Percentiles rank a stretch among this genome's conserved stretches.
These are phyloP conservation scores for Drosophila sproati DNA, from an alignment of 1,140 invertebrate species.

Conservation along the genomic window DNA sequence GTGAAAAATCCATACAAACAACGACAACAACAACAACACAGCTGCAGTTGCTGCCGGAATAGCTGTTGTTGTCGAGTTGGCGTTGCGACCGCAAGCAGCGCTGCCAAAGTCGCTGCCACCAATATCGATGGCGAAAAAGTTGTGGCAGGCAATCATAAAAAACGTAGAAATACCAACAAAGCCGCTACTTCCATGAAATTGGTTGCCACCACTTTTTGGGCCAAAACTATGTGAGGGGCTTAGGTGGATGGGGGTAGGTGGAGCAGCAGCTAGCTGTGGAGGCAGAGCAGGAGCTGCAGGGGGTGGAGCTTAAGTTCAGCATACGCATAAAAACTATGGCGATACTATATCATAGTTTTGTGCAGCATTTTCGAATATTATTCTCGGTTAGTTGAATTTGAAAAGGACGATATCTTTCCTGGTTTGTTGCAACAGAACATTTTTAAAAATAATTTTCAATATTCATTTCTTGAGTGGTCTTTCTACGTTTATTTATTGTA, in stretches of 20 bases:
- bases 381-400: not conserved
- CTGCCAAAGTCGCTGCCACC: constrained; percentile 50
- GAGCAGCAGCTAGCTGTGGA: not conserved
- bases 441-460: no score
- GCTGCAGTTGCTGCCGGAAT: constrained; percentile 7
- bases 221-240: not conserved
- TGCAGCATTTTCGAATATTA: not conserved
- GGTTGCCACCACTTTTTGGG: constrained; percentile 8
- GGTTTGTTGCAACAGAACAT: not conserved
- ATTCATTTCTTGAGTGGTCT: no score
- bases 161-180: constrained; percentile 66
- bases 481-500: no score
- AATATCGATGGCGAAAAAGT: constrained; percentile 81
- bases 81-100: constrained; percentile 61
- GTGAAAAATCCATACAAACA: constrained; percentile 83
- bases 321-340: constrained; percentile 3
- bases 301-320: constrained; percentile 1
- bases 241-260: not conserved
- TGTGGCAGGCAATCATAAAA: constrained; percentile 83
- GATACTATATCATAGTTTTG: constrained; percentile 16
- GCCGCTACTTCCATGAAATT: constrained; percentile 29
- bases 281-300: not conserved
- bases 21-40: constrained; percentile 53
- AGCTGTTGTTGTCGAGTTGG: constrained; percentile 3
- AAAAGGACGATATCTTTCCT: not conserved